Base-by-base conservation (phyloP, 2,888 invertebrate species). In the Urechis unicinctus region DNA sequence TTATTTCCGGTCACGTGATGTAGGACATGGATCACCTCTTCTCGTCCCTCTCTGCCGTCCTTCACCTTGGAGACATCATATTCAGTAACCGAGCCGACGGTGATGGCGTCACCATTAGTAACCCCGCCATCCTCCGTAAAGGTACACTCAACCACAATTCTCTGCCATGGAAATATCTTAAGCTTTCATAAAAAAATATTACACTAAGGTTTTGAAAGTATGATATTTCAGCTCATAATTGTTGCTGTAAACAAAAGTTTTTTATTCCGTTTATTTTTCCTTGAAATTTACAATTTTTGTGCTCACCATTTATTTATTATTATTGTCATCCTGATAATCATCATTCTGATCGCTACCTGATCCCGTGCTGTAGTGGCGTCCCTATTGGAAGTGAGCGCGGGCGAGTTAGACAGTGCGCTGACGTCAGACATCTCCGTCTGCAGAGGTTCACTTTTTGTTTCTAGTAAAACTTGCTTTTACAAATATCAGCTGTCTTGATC, bases 1-100 rank as follows among this genome's bases (percentile, higher is more conserved):
- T n/a, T n/a, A n/a, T n/a, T n/a, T n/a, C n/a, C n/a, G n/a, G n/a
- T n/a, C n/a, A n/a, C n/a, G n/a, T n/a, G n/a, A 0, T 59, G 6
- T 43, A 60, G 60, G 60, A 60, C 42, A 22, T 58, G 2, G 60
- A 50, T 22, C 26, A 51, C 29, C 31, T 60, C 44, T 45, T 60
- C 22, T n/a, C 36, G 2, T 55, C 53, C 3, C 53, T 60, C 41
- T 57, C 60, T 3, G 53, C 60, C n/a, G 53, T 60, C 22, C 53
- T 60, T 17, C 53, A 58, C 31, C 46, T 58, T n/a, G 60, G 60
- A 3, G 57, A 60, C 52, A 53, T 60, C 44, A 17, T 26, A 6
- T 60, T 60, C 25, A 41, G 29, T n/a, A 36, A 57, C 2, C 52
- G 36, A 9, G 60, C 58, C 1, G 55, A 56, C 49, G 58, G 58